Evolutionary conservation across 2,113 vertebrate genomes (phyloP).

Genomic region (Solea senegalensis): DNA sequence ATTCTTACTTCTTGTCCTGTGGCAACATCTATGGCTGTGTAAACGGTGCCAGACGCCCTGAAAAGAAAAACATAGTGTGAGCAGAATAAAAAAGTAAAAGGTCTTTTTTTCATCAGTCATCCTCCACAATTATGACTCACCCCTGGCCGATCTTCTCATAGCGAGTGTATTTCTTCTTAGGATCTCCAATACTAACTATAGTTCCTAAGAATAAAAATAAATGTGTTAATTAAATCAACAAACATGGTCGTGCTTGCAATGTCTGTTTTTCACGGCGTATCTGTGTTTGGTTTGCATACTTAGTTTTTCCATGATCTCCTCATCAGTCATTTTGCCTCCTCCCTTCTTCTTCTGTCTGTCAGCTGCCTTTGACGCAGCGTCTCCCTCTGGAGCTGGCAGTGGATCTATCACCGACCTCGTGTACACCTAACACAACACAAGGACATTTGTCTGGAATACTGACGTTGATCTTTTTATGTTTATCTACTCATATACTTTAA

Average conservation of each 20-base stretch:
- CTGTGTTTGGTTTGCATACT: slow-evolving; percentile 77
- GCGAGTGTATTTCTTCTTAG: slow-evolving; percentile 96
- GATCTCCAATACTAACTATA: slow-evolving; percentile 96
- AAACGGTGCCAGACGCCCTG: slow-evolving; percentile 97
- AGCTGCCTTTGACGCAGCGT: slow-evolving; percentile 81
- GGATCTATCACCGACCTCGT: slow-evolving; percentile 95
- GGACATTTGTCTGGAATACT: background rate
- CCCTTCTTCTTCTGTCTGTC: slow-evolving; percentile 94
- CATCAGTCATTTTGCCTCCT: slow-evolving; percentile 95
- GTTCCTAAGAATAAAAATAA: slow-evolving; percentile 79
- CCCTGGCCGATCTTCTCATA: slow-evolving; percentile 99
- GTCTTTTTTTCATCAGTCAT: background rate
- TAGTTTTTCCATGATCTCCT: slow-evolving; percentile 98
- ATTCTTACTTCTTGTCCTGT: slow-evolving; percentile 91
- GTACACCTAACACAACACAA: slow-evolving; percentile 82
- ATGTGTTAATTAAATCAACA: background rate
- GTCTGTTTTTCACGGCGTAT: background rate
- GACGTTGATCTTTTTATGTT: background rate
- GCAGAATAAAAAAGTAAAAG: background rate
- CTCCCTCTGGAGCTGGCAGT: slow-evolving; percentile 83
- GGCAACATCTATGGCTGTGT: slow-evolving; percentile 95
- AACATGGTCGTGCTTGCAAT: background rate
- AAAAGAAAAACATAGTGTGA: slow-evolving; percentile 1
- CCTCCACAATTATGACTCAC: slow-evolving; percentile 76
- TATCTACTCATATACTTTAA: no score